These are phyloP conservation scores for Theretra japonica DNA, from an alignment of 2,888 invertebrate genomes.

Conservation along the genomic window DNA sequence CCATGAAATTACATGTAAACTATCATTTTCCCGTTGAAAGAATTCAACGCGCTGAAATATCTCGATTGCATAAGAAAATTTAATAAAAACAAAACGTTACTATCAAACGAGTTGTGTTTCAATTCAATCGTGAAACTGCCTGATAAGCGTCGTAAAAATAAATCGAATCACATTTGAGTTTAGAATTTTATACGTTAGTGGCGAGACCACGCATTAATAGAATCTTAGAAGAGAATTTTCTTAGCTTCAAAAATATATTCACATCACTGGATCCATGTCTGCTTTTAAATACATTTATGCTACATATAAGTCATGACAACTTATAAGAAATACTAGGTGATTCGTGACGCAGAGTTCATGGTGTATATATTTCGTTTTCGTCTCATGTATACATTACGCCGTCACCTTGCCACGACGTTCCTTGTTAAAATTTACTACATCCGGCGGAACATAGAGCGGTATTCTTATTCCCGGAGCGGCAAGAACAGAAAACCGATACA, in stretches of 20 bases:
- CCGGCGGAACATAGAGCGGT: not conserved
- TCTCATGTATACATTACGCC: not conserved
- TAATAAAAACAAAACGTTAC: constrained; percentile 15
- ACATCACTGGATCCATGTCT: no score
- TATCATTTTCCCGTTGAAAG: not conserved
- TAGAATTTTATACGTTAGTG: not conserved
- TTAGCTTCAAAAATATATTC: no score
- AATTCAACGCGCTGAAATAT: not conserved
- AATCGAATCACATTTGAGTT: constrained; percentile 16
- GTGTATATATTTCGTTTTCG: no score
- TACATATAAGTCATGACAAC: no score
- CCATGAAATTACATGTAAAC: not conserved
- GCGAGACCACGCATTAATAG: not conserved
- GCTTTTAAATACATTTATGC: no score
- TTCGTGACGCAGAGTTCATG: no score
- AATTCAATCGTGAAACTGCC: constrained; percentile 20
- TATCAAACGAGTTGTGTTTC: constrained; percentile 12
- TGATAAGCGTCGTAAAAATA: constrained; percentile 25
- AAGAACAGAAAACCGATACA: constrained; percentile 3
- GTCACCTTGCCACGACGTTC: not conserved
- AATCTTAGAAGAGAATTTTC: not conserved
- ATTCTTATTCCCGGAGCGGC: not conserved
- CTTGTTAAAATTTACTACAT: not conserved
- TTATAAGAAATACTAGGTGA: no score
- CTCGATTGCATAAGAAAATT: constrained; percentile 4